Base-by-base conservation (phyloP, 2,113 vertebrate species). In the Zootoca vivipara region DNA sequence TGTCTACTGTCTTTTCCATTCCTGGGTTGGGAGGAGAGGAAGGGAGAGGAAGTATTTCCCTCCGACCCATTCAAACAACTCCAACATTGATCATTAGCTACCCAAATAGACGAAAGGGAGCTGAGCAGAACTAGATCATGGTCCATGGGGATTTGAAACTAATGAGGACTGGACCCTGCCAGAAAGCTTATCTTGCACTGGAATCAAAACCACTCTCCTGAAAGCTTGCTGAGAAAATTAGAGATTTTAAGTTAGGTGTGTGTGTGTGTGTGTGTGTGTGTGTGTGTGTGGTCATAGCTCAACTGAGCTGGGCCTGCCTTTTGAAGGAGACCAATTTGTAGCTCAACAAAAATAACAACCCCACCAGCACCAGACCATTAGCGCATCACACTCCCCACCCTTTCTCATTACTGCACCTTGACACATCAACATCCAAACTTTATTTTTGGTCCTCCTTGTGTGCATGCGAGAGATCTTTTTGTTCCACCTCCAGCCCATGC, bases 401-500 rank as follows among this genome's bases (percentile, higher is more conserved):
- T n/a, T 72, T 33, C 89, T 84, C 38, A 2, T 72, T 80, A 75
- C 72, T 70, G 83, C 83, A 75, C 18, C 7, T 73, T 73, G 10
- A 38, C 38, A 74, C 40, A 74, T 2, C n/a, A 42, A 28, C 38
- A 56, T 52, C 24, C 74, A 87, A 85, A 83, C 82, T 94, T 93
- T 58, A 35, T 87, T 89, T 78, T 88, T 82, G 74, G 72, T 4
- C 90, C 70, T 88, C 88, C 81, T 72, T 85, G 85, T 78, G 26
- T 83, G 85, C 86, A 52, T 87, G 58, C 7, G 69, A 72, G 38
- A 28, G 83, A 89, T 89, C 22, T 90, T 94, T 94, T 94, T 93
- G 89, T 94, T 94, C 91, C 90, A 52, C 91, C 93, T 92, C 81
- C 91, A 95, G 87, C 91, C 91, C 93, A 80, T 88, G 90, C 85